phyloP scores from a whole-genome alignment of 2,888 invertebrate genomes.

The Conistra vaccinii region DNA sequence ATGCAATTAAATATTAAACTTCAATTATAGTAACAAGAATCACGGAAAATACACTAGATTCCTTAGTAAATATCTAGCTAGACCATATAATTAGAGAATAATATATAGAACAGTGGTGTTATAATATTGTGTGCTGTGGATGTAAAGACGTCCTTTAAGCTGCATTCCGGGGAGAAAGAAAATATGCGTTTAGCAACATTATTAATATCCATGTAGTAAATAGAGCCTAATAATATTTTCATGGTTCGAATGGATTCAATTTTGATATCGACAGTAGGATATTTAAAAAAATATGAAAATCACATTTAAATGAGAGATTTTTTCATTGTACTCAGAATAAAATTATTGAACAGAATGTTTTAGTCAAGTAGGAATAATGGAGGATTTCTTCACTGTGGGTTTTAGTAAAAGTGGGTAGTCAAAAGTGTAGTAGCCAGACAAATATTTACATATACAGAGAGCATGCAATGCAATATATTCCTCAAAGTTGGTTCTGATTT shows the following conservation, averaged over 20 bases:
- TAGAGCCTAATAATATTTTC: conserved; percentile 20
- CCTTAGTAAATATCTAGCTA: conserved; percentile 61
- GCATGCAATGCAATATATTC: conserved; percentile 79
- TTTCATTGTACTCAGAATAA: neutral
- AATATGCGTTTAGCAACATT: conserved; percentile 72
- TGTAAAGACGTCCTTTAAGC: conserved; percentile 86
- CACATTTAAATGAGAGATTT: no score
- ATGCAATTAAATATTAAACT: conserved; percentile 47
- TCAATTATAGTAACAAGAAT: conserved; percentile 51
- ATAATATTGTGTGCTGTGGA: conserved; percentile 63
- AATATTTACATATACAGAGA: conserved; percentile 65
- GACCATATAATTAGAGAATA: conserved; percentile 62
- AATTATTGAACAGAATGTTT: neutral
- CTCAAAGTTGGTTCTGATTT: conserved; percentile 85
- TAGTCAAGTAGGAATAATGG: neutral
- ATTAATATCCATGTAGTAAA: conserved; percentile 15
- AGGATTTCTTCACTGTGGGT: neutral
- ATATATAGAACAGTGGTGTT: conserved; percentile 70
- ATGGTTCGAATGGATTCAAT: conserved; percentile 17
- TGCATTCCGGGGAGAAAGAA: conserved; percentile 84
- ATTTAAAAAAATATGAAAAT: no score
- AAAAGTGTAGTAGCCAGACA: conserved; percentile 45
- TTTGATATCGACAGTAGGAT: neutral
- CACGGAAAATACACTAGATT: conserved; percentile 50
- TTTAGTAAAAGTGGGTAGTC: conserved; percentile 13